Percentiles rank a stretch among this genome's conserved stretches.
Conservation (phyloP, 1,140 invertebrate genomes). For the Ectropis grisescens region DNA sequence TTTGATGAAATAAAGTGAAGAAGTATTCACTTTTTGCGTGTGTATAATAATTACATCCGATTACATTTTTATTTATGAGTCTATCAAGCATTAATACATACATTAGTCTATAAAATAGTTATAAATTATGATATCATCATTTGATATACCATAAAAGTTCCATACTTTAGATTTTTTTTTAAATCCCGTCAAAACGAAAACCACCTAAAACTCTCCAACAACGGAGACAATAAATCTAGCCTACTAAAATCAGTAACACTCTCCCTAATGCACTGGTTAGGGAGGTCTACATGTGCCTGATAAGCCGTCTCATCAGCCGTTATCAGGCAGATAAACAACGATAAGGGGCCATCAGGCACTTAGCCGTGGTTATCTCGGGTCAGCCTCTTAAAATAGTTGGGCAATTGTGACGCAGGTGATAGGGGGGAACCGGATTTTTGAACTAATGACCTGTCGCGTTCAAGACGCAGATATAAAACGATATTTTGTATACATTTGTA, state of each 20-base stretch:
- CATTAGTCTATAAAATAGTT: too few species aligned
- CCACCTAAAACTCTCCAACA: background rate
- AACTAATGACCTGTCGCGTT: too few species aligned
- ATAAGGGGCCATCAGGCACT: conserved; percentile 26
- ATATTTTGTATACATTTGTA: too few species aligned
- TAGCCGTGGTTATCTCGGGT: conserved; percentile 20
- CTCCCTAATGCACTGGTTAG: background rate
- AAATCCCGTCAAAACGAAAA: background rate
- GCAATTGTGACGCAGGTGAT: conserved; percentile 17
- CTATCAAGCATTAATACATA: too few species aligned
- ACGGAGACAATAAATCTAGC: background rate
- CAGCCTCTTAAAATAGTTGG: conserved; percentile 26
- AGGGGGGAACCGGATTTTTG: too few species aligned
- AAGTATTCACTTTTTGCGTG: too few species aligned
- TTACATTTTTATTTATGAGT: too few species aligned
- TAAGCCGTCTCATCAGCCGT: conserved; percentile 23
- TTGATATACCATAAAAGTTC: background rate
- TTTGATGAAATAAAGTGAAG: too few species aligned
- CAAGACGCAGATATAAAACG: too few species aligned
- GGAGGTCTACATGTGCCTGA: conserved; percentile 16
- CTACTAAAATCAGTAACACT: background rate
- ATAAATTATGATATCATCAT: too few species aligned
- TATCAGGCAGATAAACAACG: conserved; percentile 24
- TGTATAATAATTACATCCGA: too few species aligned
- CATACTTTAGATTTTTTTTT: background rate